Evolutionary conservation across 2,888 invertebrate species (phyloP).

Genomic region (Cephus pulcher): DNA sequence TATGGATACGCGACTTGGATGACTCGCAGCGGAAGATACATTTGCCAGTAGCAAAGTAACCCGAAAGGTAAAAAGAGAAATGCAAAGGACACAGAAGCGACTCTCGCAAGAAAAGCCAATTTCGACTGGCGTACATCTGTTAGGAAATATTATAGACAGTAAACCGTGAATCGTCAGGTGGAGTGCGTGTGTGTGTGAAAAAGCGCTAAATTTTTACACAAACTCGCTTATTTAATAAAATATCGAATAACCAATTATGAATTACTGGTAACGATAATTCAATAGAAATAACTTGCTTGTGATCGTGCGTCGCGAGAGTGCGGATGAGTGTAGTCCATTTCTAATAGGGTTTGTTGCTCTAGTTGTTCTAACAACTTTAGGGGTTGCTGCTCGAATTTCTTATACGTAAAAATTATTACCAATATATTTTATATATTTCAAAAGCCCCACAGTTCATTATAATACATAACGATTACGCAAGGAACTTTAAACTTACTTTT

Average conservation of each 20-base stretch:
- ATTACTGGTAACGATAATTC: conserved; percentile 19
- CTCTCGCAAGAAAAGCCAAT: neutral
- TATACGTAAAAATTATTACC: neutral
- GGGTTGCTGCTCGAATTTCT: conserved; percentile 42
- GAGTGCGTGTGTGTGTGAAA: conserved; percentile 28
- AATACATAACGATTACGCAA: neutral
- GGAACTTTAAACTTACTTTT: neutral
- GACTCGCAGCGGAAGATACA: neutral
- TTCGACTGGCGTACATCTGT: neutral
- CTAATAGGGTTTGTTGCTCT: conserved; percentile 38
- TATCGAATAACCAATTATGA: conserved; percentile 47
- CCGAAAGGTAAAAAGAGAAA: neutral
- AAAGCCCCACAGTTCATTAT: neutral
- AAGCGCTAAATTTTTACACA: conserved; percentile 57
- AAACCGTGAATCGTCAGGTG: conserved; percentile 1
- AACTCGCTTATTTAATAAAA: conserved; percentile 59
- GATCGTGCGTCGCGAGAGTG: conserved; percentile 40
- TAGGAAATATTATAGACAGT: neutral
- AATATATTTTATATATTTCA: neutral
- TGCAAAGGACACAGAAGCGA: neutral
- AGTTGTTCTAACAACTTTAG: conserved; percentile 30
- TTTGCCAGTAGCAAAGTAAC: neutral
- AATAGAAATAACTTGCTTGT: conserved; percentile 39
- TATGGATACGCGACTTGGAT: neutral
- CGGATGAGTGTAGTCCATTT: conserved; percentile 39